These are phyloP conservation scores for Acromyrmex heyeri DNA, from an alignment of 1,140 invertebrate genomes.

Conservation along the genomic window DNA sequence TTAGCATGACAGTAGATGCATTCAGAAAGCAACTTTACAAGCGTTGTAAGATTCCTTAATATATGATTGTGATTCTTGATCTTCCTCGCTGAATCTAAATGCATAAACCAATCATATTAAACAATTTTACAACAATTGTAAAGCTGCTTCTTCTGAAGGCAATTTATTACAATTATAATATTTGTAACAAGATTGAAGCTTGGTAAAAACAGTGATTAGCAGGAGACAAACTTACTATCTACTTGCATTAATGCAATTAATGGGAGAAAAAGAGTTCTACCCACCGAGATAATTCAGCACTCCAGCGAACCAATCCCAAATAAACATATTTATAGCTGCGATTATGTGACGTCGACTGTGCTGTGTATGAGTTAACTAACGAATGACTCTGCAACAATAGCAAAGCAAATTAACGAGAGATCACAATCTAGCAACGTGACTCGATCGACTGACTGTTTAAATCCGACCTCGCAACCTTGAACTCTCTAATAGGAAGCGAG, in stretches of 20 bases:
- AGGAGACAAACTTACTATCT: background rate
- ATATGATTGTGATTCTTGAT: no score
- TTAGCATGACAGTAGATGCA: no score
- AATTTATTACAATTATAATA: no score
- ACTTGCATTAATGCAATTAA: background rate
- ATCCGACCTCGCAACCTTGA: constrained; percentile 3
- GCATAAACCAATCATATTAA: no score
- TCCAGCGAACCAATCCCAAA: constrained; percentile 99
- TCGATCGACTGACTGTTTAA: constrained; percentile 39
- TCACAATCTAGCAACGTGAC: constrained; percentile 55
- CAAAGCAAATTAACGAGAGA: constrained; percentile 64
- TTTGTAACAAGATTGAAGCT: background rate
- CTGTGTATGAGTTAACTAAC: constrained; percentile 65
- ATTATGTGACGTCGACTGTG: constrained; percentile 60
- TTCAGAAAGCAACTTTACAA: no score
- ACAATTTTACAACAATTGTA: no score
- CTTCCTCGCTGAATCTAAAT: no score
- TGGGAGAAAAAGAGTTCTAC: constrained; percentile 79
- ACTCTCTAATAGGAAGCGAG: background rate
- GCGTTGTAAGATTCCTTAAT: no score
- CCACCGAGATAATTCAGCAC: constrained; percentile 98
- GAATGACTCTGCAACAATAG: constrained; percentile 85
- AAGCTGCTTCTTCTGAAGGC: no score
- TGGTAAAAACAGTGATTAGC: background rate
- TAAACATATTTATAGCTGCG: constrained; percentile 92